These are phyloP conservation scores for Zootermopsis nevadensis DNA, from an alignment of 2,888 invertebrate genomes.

Conservation along the genomic window DNA sequence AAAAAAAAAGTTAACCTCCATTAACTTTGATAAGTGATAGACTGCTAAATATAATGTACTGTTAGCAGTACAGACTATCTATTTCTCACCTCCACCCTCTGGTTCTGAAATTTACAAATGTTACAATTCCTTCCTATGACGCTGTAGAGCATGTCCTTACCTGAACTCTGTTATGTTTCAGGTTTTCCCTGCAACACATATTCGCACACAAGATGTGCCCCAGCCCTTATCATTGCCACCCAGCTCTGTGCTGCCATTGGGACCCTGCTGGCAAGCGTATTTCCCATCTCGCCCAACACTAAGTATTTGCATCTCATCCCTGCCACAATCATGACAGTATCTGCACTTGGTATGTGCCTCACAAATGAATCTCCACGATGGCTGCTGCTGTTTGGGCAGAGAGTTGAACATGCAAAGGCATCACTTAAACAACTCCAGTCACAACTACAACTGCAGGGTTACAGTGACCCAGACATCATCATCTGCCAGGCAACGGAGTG, in stretches of 20 bases:
- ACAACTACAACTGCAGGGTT: no score
- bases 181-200: background rate
- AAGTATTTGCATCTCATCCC: background rate
- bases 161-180: background rate
- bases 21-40: no score
- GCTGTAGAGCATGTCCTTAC: no score
- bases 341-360: slow-evolving; percentile 13
- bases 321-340: background rate
- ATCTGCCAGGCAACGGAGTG: background rate
- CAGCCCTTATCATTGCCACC: background rate
- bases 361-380: slow-evolving; percentile 22
- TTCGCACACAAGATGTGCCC: background rate
- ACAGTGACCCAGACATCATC: background rate
- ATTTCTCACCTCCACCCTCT: no score
- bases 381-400: background rate
- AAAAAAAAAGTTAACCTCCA: no score
- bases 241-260: slow-evolving; percentile 9
- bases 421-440: background rate
- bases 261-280: background rate
- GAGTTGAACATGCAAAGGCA: background rate
- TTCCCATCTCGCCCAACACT: background rate
- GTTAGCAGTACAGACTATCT: no score
- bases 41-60: no score
- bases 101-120: no score
- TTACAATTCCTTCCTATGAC: no score